Conservation (phyloP, 2,113 vertebrate species). For the Channa maculata region DNA sequence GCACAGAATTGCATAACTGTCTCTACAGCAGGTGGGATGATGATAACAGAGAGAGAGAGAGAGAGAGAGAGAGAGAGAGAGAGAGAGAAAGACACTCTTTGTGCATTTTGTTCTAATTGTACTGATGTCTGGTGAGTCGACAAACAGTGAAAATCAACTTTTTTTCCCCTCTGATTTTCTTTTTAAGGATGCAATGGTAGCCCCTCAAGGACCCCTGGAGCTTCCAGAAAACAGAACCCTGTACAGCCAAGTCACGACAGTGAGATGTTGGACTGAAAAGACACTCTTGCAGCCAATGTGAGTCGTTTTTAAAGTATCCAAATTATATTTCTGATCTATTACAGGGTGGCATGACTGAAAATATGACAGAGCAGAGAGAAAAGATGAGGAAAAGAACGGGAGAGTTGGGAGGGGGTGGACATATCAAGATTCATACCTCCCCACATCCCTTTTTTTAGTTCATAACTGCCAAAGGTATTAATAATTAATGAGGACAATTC, state of each 20-base stretch:
- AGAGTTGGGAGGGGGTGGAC: slow-evolving; percentile 24
- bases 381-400: not conserved
- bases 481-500: slow-evolving; percentile 78
- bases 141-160: slow-evolving; percentile 9
- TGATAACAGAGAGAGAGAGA: slow-evolving; percentile 1
- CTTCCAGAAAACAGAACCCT: slow-evolving; percentile 40
- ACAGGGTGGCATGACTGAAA: not conserved
- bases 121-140: not conserved
- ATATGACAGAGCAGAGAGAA: not conserved
- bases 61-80: not conserved
- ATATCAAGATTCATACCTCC: slow-evolving; percentile 45
- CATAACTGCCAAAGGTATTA: slow-evolving; percentile 68
- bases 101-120: not conserved
- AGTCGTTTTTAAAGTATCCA: slow-evolving; percentile 8
- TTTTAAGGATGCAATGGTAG: slow-evolving; percentile 9
- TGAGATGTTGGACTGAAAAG: slow-evolving; percentile 37
- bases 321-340: slow-evolving; percentile 15
- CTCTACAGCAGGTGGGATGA: slow-evolving; percentile 34
- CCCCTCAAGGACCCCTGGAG: slow-evolving; percentile 16
- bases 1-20: slow-evolving; percentile 27
- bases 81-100: not conserved
- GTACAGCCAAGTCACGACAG: slow-evolving; percentile 54
- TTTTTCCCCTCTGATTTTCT: not conserved
- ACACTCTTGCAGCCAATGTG: slow-evolving; percentile 31
- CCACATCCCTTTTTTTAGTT: slow-evolving; percentile 61